Evolutionary conservation across 2,888 invertebrate genomes (phyloP).

Genomic region (Melipona beecheii): DNA sequence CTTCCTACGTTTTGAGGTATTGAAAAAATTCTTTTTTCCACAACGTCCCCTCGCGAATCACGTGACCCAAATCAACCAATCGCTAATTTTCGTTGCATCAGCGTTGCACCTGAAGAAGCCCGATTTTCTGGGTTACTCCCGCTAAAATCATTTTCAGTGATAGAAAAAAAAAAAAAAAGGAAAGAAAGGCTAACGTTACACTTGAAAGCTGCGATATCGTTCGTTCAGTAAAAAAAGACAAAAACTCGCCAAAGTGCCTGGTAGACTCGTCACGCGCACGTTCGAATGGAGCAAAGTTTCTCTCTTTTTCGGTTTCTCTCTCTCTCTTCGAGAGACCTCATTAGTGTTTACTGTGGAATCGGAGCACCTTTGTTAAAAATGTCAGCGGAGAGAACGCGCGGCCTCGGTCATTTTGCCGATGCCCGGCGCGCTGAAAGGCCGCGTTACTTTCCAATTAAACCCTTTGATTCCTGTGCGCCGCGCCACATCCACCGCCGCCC

Average conservation of each 20-base stretch:
- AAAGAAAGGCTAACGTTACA: no score
- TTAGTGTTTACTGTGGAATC: slow-evolving; percentile 11
- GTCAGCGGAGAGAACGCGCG: not conserved
- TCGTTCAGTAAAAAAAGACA: no score
- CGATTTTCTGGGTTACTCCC: no score
- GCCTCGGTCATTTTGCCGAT: not conserved
- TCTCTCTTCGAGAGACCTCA: not conserved
- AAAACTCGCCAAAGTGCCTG: not conserved
- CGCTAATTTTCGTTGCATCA: no score
- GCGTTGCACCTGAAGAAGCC: no score
- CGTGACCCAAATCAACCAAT: no score
- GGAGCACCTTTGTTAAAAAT: slow-evolving; percentile 7
- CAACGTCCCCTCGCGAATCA: no score
- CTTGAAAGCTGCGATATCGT: no score
- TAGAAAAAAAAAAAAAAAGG: no score
- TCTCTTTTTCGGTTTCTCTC: not conserved
- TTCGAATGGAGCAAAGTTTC: not conserved
- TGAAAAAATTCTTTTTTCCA: no score
- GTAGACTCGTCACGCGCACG: not conserved
- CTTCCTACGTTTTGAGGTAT: no score
- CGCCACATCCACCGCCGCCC: not conserved
- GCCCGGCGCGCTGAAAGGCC: not conserved
- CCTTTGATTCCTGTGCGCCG: not conserved
- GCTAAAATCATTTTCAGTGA: no score
- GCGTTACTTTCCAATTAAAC: slow-evolving; percentile 6